phyloP scores from a whole-genome alignment of 2,888 invertebrate species.

The Apoda limacodes region DNA sequence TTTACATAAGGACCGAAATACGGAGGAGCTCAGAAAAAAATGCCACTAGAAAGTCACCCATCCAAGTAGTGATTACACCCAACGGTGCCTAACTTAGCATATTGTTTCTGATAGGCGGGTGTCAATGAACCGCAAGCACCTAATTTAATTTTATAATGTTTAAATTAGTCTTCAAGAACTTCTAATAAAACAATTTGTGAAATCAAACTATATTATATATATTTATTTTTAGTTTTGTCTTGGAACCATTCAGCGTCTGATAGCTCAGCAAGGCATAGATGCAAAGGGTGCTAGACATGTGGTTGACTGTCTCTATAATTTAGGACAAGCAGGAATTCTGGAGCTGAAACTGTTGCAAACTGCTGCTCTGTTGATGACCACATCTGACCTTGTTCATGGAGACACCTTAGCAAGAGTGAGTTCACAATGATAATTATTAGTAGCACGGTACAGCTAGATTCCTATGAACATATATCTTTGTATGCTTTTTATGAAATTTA shows the following conservation, averaged over 20 bases:
- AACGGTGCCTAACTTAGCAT: too few species aligned
- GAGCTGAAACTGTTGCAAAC: constrained; percentile 97
- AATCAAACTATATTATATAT: constrained; percentile 1
- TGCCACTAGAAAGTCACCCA: too few species aligned
- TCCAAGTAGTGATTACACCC: too few species aligned
- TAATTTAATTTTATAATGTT: too few species aligned
- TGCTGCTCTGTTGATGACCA: constrained; percentile 92
- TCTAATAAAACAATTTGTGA: too few species aligned
- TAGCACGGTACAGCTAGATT: too few species aligned
- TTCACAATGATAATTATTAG: too few species aligned
- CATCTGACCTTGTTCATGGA: constrained; percentile 95
- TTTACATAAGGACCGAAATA: too few species aligned
- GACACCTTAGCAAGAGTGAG: constrained; percentile 92
- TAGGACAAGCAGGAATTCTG: constrained; percentile 94
- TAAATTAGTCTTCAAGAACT: too few species aligned
- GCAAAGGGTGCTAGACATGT: constrained; percentile 94
- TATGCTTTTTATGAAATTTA: neutral
- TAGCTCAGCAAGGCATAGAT: constrained; percentile 89
- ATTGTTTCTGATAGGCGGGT: too few species aligned
- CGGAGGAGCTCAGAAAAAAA: too few species aligned
- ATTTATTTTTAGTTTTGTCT: constrained; percentile 80
- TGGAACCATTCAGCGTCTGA: constrained; percentile 93
- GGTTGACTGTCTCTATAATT: constrained; percentile 91
- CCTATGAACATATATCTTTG: neutral
- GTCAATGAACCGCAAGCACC: too few species aligned